These are phyloP conservation scores for Dione juno DNA, from an alignment of 2,888 invertebrate species.

Conservation along the genomic window DNA sequence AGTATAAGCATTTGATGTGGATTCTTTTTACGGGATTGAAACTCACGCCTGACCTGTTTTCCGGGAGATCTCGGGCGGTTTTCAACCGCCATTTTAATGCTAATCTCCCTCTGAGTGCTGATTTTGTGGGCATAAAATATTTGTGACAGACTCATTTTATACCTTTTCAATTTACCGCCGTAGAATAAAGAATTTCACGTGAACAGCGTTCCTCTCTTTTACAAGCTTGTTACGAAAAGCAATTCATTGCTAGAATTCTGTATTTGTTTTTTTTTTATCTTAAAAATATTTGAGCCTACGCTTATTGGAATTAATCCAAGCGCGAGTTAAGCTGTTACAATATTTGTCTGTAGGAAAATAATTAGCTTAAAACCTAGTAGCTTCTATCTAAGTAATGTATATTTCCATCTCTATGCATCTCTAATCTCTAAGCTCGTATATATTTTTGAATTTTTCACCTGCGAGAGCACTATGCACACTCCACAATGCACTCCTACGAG, in stretches of 20 bases:
- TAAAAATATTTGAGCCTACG: too few relatives aligned
- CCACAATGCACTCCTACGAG: constrained; percentile 22
- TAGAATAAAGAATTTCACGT: constrained; percentile 61
- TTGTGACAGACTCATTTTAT: constrained; percentile 59
- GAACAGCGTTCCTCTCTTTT: neutral
- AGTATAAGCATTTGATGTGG: constrained; percentile 21
- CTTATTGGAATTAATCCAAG: too few relatives aligned
- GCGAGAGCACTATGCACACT: constrained; percentile 3
- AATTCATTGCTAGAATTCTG: neutral
- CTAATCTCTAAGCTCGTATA: neutral
- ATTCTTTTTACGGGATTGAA: constrained; percentile 37
- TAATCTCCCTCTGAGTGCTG: constrained; percentile 69
- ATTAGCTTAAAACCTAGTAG: neutral
- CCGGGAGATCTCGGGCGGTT: constrained; percentile 58
- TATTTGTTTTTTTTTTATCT: too few relatives aligned
- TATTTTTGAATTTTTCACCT: neutral
- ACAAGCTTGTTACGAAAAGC: constrained; percentile 2
- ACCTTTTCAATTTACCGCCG: constrained; percentile 65
- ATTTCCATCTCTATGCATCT: neutral
- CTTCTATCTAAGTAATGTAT: neutral
- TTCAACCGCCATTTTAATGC: constrained; percentile 72
- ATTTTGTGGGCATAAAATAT: constrained; percentile 73
- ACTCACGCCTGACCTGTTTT: constrained; percentile 50
- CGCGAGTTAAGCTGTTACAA: too few relatives aligned
- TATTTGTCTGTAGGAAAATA: too few relatives aligned